Evolutionary conservation across 2,113 vertebrate genomes (phyloP).

Genomic region (Hippocampus zosterae): DNA sequence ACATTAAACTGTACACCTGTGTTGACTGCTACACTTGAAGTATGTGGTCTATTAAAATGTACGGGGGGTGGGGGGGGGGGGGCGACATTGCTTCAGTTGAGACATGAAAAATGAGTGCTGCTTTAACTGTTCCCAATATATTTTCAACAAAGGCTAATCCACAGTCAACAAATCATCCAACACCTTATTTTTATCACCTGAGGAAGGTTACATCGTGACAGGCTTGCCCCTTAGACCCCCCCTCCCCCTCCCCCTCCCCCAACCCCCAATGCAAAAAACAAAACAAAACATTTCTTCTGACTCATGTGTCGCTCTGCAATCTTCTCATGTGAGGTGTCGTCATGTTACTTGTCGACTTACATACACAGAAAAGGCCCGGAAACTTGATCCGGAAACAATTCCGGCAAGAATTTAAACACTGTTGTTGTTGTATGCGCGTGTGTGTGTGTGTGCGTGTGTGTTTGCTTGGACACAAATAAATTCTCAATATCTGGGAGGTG

Average conservation of each 20-base stretch:
- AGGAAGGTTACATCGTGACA: slow-evolving; percentile 50
- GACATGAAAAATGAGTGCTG: slow-evolving; percentile 64
- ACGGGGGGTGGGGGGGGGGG: no score
- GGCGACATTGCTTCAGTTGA: slow-evolving; percentile 41
- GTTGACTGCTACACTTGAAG: slow-evolving; percentile 66
- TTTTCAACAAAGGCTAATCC: slow-evolving; percentile 35
- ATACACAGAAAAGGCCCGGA: slow-evolving; percentile 39
- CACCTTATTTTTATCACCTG: slow-evolving; percentile 42
- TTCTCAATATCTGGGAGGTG: slow-evolving; percentile 33
- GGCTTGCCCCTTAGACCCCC: not conserved
- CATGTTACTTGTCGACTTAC: slow-evolving; percentile 26
- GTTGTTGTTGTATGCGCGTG: not conserved
- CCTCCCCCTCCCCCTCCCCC: not conserved
- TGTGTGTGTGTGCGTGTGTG: slow-evolving; percentile 3
- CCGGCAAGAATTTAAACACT: slow-evolving; percentile 21
- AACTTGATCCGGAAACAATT: slow-evolving; percentile 52
- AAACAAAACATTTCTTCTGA: slow-evolving; percentile 7
- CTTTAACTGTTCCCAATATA: slow-evolving; percentile 21
- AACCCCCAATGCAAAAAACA: slow-evolving; percentile 27
- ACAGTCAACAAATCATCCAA: slow-evolving; percentile 33
- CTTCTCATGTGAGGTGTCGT: slow-evolving; percentile 37
- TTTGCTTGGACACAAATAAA: slow-evolving; percentile 25
- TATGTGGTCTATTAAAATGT: slow-evolving; percentile 46
- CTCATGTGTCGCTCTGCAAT: slow-evolving; percentile 28
- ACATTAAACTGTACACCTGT: slow-evolving; percentile 66